Percentiles rank a stretch among this genome's conserved stretches.
Evolutionary conservation across 2,113 vertebrate genomes (phyloP).

Genomic region (Gymnorhina tibicen): DNA sequence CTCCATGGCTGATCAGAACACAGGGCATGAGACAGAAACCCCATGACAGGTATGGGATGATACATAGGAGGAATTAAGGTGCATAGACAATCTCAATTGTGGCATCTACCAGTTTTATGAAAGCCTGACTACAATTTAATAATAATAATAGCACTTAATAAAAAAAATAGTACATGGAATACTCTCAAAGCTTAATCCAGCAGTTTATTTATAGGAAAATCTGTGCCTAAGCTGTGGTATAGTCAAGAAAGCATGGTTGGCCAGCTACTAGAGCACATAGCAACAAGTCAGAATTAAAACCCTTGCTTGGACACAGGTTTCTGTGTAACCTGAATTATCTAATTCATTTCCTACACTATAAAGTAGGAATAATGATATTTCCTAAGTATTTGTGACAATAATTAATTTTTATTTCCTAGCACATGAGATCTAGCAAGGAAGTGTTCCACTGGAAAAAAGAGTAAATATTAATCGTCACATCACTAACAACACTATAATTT

Average conservation of each 20-base stretch:
- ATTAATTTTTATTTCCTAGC: not conserved
- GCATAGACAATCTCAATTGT: not conserved
- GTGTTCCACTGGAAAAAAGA: not conserved
- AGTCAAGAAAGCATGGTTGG: not conserved
- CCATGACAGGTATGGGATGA: not conserved
- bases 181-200: not conserved
- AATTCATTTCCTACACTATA: not conserved
- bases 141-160: not conserved
- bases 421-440: not conserved
- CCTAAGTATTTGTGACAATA: not conserved
- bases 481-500: not conserved
- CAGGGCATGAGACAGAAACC: not conserved
- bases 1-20: not conserved
- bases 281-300: not conserved
- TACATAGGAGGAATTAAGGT: not conserved
- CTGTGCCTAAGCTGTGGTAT: not conserved
- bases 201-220: not conserved
- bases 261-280: not conserved
- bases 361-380: not conserved
- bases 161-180: not conserved
- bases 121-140: not conserved
- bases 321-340: not conserved
- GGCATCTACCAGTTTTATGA: not conserved
- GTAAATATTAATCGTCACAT: not conserved
- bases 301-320: not conserved